These are phyloP conservation scores for Ophthalmolycus amberensis DNA, from an alignment of 2,113 vertebrate genomes.

Conservation along the genomic window DNA sequence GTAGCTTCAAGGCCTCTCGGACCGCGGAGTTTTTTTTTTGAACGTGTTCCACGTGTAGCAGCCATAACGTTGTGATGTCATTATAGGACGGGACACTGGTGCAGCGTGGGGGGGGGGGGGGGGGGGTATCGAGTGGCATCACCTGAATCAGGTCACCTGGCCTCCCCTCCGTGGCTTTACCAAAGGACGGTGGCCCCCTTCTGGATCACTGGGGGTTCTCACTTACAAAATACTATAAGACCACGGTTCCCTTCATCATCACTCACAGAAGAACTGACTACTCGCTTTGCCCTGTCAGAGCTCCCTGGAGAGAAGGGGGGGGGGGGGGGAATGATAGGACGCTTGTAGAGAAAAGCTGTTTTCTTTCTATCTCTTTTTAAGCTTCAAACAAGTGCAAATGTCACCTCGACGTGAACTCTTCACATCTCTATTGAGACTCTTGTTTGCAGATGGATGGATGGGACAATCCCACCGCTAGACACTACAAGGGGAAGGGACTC, in stretches of 20 bases:
- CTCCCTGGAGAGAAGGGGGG: neutral
- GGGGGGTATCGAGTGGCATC: slow-evolving; percentile 33
- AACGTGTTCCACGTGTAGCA: slow-evolving; percentile 73
- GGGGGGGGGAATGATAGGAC: neutral
- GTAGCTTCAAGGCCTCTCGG: slow-evolving; percentile 60
- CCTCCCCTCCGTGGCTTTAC: slow-evolving; percentile 63
- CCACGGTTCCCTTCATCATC: slow-evolving; percentile 4
- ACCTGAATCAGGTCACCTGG: slow-evolving; percentile 68
- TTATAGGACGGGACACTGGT: slow-evolving; percentile 48
- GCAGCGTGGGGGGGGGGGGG: neutral
- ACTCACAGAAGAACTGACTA: slow-evolving; percentile 29
- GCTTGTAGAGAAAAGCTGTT: neutral
- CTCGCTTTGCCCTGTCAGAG: neutral
- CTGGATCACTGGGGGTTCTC: slow-evolving; percentile 29
- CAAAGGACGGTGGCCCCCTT: slow-evolving; percentile 66
- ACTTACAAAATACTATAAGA: slow-evolving; percentile 13
- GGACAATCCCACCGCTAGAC: slow-evolving; percentile 6
- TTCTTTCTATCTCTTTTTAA: slow-evolving; percentile 62
- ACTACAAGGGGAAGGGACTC: slow-evolving; percentile 16
- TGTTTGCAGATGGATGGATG: slow-evolving; percentile 41
- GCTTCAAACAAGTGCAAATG: slow-evolving; percentile 44
- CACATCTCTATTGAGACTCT: slow-evolving; percentile 37
- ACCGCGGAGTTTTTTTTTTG: slow-evolving; percentile 40
- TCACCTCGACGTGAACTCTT: slow-evolving; percentile 54
- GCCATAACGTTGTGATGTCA: slow-evolving; percentile 79